Evolutionary conservation across 2,888 invertebrate genomes (phyloP), one percentile per base, ranked within the genome.

Genomic region (Thymelicus acteon): DNA sequence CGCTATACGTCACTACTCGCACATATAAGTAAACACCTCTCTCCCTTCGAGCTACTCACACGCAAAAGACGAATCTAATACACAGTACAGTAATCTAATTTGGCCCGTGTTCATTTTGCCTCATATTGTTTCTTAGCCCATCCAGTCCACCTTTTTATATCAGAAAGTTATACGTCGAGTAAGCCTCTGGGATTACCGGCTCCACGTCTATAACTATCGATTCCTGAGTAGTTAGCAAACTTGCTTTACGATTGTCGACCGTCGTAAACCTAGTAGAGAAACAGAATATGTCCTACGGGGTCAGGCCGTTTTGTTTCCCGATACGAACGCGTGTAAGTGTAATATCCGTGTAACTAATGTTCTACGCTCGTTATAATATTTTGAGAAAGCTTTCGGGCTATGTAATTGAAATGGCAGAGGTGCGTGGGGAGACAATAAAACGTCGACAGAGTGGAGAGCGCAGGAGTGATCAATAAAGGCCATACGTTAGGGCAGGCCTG

Each of bases 391-490:
- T 65, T 64, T 65, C 52, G 70, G 52, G 49, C 58, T 71, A 60
- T 65, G 49, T 71, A 71, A 71, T 71, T 71, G 70, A 71, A 71
- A 71, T 49, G 60, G 70, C 47, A 58, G 64, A 64, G 65, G 70
- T 70, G 60, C 70, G 70, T 65, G 65, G 65, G 65, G 70, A 64
- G 70, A 71, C 73, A 76, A 73, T 73, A 76, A 74, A 75, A 77
- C 60, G 60, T 58, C 63, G 64, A 70, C 70, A 58, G 81, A 84
- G 84, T 83, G 82, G 85, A 66, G 70, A 73, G 72, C 72, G 71
- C 60, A 83, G 85, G 84, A 82, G 85, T 89, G 91, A 91, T 92
- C 92, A 92, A 92, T 92, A 92, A 91, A 87, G 88, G 86, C 88
- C 88, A 88, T 90, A 91, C 86, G 86, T 91, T 89, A 90, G 82